Conservation (phyloP, 2,113 vertebrate species). For the Sinosuthora webbiana region DNA sequence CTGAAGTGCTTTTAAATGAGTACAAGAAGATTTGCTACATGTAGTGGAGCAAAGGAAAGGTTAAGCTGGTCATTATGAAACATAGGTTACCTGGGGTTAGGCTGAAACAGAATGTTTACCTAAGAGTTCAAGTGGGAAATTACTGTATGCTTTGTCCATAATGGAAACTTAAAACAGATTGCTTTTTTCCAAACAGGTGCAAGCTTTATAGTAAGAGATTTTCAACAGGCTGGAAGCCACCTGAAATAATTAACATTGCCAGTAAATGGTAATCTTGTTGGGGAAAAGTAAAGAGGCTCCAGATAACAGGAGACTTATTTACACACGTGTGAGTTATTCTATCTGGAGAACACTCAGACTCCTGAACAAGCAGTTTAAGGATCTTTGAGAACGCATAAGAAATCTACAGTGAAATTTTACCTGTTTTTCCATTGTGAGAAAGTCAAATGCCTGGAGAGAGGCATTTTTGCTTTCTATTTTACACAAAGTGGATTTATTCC, state of each 20-base stretch:
- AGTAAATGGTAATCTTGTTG: not conserved
- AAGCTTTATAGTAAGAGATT: not conserved
- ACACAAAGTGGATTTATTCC: not conserved
- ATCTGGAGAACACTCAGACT: not conserved
- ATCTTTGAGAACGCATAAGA: not conserved
- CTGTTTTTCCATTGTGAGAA: not conserved
- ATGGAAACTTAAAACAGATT: not conserved
- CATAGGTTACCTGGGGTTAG: not conserved
- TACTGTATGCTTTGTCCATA: not conserved
- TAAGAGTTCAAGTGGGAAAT: conserved; percentile 25
- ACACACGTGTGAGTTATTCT: not conserved
- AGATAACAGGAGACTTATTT: not conserved
- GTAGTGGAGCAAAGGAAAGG: not conserved
- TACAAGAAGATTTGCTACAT: not conserved
- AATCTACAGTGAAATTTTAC: not conserved
- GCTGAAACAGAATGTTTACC: not conserved
- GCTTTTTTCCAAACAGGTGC: not conserved
- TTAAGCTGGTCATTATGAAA: conserved; percentile 32
- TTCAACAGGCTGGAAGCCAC: not conserved
- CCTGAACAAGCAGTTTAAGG: not conserved
- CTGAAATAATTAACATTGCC: not conserved
- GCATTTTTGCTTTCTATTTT: not conserved
- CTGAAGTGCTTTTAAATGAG: not conserved
- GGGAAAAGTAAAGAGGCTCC: not conserved
- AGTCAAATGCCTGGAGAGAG: not conserved